Evolutionary conservation across 2,888 invertebrate genomes (phyloP).

Genomic region (Nomada ferruginata): DNA sequence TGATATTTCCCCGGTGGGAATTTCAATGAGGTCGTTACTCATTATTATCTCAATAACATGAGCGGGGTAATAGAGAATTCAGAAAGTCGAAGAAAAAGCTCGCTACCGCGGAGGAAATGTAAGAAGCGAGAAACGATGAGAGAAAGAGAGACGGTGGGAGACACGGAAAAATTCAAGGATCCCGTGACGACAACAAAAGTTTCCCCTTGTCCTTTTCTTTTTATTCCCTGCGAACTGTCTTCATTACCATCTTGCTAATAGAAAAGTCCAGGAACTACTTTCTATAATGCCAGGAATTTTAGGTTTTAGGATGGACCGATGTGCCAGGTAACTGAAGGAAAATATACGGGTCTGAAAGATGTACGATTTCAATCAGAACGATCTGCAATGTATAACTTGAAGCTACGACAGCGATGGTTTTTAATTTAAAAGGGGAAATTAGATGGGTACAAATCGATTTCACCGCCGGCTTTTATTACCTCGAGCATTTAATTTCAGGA

Average conservation of each 20-base stretch:
- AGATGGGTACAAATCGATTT: too few relatives aligned
- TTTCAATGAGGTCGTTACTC: constrained; percentile 35
- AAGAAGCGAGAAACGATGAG: background rate
- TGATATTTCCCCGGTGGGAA: constrained; percentile 30
- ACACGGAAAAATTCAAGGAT: constrained; percentile 23
- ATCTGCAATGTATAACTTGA: too few relatives aligned
- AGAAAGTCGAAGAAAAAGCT: constrained; percentile 17
- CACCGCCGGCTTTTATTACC: too few relatives aligned
- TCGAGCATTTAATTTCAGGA: too few relatives aligned
- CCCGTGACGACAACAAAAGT: constrained; percentile 14
- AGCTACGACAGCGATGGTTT: too few relatives aligned
- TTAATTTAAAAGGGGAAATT: too few relatives aligned
- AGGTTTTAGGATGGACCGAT: too few relatives aligned
- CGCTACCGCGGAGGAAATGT: background rate
- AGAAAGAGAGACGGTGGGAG: background rate
- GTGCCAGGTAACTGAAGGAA: too few relatives aligned
- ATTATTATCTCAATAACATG: constrained; percentile 50
- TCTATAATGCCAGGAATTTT: background rate
- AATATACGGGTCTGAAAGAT: too few relatives aligned
- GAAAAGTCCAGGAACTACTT: constrained; percentile 10
- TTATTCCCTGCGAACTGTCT: background rate
- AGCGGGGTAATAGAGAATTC: background rate
- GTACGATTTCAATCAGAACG: too few relatives aligned
- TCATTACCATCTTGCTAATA: constrained; percentile 18
- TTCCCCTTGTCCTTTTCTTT: background rate